Base-by-base conservation (phyloP, 2,888 invertebrate genomes). In the Melitaea athalia region DNA sequence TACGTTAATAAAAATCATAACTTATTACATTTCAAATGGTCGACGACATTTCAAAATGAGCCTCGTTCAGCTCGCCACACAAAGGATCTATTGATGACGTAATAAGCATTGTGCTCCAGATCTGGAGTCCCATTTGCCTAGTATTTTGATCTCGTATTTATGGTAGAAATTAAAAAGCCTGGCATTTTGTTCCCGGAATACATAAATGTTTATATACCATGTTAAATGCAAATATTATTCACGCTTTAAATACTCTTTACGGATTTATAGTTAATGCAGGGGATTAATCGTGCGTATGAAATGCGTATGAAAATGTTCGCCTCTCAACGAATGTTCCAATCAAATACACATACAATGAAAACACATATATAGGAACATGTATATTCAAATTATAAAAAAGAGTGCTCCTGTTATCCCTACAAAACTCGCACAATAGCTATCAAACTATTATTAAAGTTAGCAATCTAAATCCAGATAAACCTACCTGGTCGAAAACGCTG, bases 1-100 rank as follows among this genome's bases (percentile, higher is more conserved):
- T 5, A 8, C 5, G 38, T 38, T 38, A 49, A 55, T 33, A 14
- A 55, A 42, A 15, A 15, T 10, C 42, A 42, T 17, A 57, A 57
- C 8, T 57, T 15, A 42, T 33, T 55, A 15, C 14, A 52, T 42
- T 57, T 57, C 11, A 17, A 57, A 57, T 1, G 1, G 10, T 42
- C 15, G 6, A 38, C 38, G 38, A 38, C 38, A 38, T 38, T 38
- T 38, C 38, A 5, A 38, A 8, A 5, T 38, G 38, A 38, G 8
- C 10, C 17, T 57, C 14, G 57, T 38, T 57, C 3, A 57, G 33
- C n/a, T 24, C 24, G 24, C 24, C 24, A 24, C 15, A 57, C 57
- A 57, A 57, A 57, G 17, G 38, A 42, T 57, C 57, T 33, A 42
- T 57, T 57, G 57, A 57, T 57, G 38, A 57, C 15, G 38, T 38